These are phyloP conservation scores for Ylistrum balloti DNA, from an alignment of 1,140 invertebrate genomes.

Conservation along the genomic window DNA sequence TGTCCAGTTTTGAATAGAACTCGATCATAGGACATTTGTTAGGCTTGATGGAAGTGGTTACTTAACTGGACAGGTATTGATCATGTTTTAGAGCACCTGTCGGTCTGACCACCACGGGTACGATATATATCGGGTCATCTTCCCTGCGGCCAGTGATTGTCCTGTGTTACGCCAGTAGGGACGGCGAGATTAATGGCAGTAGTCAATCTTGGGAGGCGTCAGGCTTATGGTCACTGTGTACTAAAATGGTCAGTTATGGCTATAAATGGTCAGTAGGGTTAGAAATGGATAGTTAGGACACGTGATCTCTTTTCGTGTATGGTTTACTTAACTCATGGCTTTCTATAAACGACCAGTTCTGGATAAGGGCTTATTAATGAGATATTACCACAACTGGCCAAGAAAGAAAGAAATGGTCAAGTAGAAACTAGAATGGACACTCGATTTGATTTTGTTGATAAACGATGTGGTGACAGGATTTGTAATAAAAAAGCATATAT, in stretches of 20 bases:
- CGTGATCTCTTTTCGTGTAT: background rate
- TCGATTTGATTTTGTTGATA: too few species aligned
- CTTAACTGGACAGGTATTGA: constrained; percentile 27
- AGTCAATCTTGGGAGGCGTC: background rate
- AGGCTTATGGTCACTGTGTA: background rate
- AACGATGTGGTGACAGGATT: too few species aligned
- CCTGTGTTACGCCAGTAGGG: constrained; percentile 13
- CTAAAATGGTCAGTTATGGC: background rate
- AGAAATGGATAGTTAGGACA: constrained; percentile 15
- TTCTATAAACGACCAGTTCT: too few species aligned
- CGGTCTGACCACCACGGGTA: background rate
- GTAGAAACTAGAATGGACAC: too few species aligned
- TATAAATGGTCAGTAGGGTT: constrained; percentile 3
- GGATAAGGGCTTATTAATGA: background rate
- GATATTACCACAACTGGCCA: background rate
- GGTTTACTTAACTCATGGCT: background rate
- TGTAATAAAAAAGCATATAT: too few species aligned
- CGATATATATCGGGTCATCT: background rate
- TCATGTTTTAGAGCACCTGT: background rate
- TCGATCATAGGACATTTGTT: constrained; percentile 34
- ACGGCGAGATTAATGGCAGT: constrained; percentile 19
- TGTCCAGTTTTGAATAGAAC: constrained; percentile 1
- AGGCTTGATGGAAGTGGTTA: background rate
- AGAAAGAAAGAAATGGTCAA: too few species aligned
- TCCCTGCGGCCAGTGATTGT: background rate